Percentiles rank a stretch among this genome's conserved stretches.
phyloP scores from a whole-genome alignment of 2,113 vertebrate genomes.

The Anas platyrhynchos region DNA sequence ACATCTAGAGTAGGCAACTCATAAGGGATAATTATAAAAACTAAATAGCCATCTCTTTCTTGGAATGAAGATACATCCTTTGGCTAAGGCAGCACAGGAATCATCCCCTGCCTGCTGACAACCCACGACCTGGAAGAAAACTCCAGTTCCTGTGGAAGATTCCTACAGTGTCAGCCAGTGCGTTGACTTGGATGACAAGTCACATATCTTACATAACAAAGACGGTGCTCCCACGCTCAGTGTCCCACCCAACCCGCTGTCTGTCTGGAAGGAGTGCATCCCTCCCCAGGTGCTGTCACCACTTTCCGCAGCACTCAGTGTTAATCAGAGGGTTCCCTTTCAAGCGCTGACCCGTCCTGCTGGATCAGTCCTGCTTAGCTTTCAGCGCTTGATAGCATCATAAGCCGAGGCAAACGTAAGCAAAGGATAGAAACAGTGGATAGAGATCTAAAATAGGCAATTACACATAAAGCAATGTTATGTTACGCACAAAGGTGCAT shows the following conservation, averaged over 20 bases:
- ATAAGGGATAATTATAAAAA: not conserved
- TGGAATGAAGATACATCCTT: not conserved
- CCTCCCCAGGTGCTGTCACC: not conserved
- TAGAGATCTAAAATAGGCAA: slow-evolving; percentile 46
- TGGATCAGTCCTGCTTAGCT: not conserved
- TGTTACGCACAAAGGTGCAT: slow-evolving; percentile 58
- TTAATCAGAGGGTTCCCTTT: slow-evolving; percentile 17
- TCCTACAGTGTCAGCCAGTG: not conserved
- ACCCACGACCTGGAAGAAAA: not conserved
- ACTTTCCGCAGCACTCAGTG: not conserved
- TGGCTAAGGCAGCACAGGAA: not conserved
- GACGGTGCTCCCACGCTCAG: accelerated
- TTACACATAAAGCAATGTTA: not conserved
- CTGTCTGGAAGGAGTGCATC: not conserved
- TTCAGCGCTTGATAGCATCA: slow-evolving; percentile 47
- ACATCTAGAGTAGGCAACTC: not conserved
- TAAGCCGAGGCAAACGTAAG: slow-evolving; percentile 1
- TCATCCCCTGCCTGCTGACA: not conserved
- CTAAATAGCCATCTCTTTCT: not conserved
- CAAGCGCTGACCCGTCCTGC: not conserved
- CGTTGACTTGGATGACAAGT: not conserved
- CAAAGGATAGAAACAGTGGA: not conserved
- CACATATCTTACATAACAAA: not conserved
- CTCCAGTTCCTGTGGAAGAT: not conserved
- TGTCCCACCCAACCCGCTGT: not conserved